Percentiles rank a stretch among this genome's conserved stretches.
phyloP scores from a whole-genome alignment of 2,113 vertebrate species.

The Etheostoma spectabile region DNA sequence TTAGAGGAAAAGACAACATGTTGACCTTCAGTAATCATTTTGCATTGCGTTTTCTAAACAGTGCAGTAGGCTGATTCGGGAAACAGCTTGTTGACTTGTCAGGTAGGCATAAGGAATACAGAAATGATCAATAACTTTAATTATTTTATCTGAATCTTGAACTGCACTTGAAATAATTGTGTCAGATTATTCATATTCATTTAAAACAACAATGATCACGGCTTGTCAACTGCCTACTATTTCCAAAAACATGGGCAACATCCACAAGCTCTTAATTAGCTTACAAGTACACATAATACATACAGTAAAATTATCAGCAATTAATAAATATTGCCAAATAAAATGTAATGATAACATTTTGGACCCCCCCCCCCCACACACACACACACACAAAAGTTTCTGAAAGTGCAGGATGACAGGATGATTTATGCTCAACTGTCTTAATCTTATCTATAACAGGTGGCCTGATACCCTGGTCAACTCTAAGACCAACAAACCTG shows the following conservation, averaged over 20 bases:
- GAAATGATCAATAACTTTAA: neutral
- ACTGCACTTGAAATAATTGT: neutral
- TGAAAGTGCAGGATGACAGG: neutral
- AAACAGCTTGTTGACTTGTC: no score
- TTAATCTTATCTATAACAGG: constrained; percentile 48
- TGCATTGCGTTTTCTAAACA: no score
- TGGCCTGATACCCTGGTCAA: constrained; percentile 55
- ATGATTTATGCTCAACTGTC: constrained; percentile 6
- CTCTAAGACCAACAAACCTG: constrained; percentile 53
- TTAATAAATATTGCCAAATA: neutral
- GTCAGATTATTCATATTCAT: neutral
- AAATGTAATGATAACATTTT: neutral
- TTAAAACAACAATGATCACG: no score
- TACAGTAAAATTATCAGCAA: neutral
- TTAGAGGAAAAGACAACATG: no score
- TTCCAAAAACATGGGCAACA: neutral
- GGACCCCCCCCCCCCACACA: no score
- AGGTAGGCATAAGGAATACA: neutral
- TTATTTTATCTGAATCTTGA: neutral
- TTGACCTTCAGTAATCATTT: neutral
- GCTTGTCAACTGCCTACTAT: neutral
- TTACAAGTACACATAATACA: neutral
- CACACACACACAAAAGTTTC: no score
- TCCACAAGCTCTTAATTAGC: neutral
- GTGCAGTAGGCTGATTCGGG: no score